A percentile compares a stretch with the other conserved stretches of the same genome.
These are phyloP conservation scores for Microcaecilia unicolor DNA, from an alignment of 2,797 vertebrate species.

Conservation along the genomic window DNA sequence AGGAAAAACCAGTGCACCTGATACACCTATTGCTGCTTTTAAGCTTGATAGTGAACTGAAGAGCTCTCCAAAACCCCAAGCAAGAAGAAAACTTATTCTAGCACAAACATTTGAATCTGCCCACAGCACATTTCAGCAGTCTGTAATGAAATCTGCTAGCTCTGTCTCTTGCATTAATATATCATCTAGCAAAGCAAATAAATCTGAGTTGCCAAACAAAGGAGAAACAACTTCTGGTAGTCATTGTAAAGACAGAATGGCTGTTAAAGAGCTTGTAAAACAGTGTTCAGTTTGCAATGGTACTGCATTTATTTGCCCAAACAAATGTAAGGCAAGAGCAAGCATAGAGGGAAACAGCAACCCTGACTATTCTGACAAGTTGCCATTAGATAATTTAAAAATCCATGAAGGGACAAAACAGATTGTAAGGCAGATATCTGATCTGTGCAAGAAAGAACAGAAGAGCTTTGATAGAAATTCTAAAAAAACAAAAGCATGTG, in stretches of 20 bases:
- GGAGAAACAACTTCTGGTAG: constrained; percentile 31
- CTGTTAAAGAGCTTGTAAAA: constrained; percentile 46
- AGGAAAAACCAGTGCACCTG: constrained; percentile 50
- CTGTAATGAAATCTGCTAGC: constrained; percentile 42
- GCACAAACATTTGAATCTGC: constrained; percentile 62
- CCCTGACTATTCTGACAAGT: constrained; percentile 38
- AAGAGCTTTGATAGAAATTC: constrained; percentile 45
- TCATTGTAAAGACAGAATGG: constrained; percentile 44
- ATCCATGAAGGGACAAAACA: constrained; percentile 67
- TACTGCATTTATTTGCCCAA: constrained; percentile 63
- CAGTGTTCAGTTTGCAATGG: constrained; percentile 39
- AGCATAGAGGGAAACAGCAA: constrained; percentile 25
- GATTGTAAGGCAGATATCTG: constrained; percentile 32
- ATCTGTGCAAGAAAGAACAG: constrained; percentile 49
- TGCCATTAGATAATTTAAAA: constrained; percentile 56
- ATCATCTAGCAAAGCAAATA: constrained; percentile 42
- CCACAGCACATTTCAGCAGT: constrained; percentile 68
- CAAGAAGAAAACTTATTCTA: constrained; percentile 71
- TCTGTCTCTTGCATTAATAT: constrained; percentile 31
- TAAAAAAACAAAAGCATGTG: constrained; percentile 33
- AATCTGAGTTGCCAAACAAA: constrained; percentile 31
- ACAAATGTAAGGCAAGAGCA: constrained; percentile 45
- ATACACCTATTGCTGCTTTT: constrained; percentile 59
- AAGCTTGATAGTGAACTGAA: constrained; percentile 47
- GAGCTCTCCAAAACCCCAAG: constrained; percentile 64